Base-by-base conservation (phyloP, 2,113 vertebrate species). In the Callocephalon fimbriatum region DNA sequence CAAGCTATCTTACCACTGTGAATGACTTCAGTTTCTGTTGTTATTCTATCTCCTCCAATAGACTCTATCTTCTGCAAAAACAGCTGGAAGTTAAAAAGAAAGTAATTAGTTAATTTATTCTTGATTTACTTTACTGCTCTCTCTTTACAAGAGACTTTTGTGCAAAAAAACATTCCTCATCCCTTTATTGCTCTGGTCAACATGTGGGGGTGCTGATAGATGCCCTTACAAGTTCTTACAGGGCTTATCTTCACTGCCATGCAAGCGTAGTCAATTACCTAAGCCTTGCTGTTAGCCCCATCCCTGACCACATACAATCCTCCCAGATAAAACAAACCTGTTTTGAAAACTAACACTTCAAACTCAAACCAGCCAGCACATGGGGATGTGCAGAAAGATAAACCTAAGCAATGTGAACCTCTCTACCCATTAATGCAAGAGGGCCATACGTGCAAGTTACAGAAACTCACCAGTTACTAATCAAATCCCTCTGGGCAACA, bases 371-470 rank as follows among this genome's bases (percentile, higher is more conserved):
- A 95, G 32, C 15, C 47, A 80, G 45, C 20, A 83, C 7, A 31
- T 2, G 6, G 7, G 38, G 10, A 62, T 23, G 4, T 7, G 5
- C 50, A 47, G 42, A 75, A 72, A 74, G 10, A 58, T 35, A 63
- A 88, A 66, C 15, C 7, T 48, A 51, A 63, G 45, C 31, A 42
- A 68, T 3, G 9, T 4, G 5, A 78, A 78, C 22, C 11, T 2
- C 26, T 82, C 44, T 42, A 51, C 5, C 47, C 50, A 70, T 31
- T 38, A 73, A 61, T 7, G 12, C 45, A 86, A 88, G 22, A 86
- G 11, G n/a, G 53, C n/a, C 0, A 0, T 3, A 68, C 12, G 2
- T 62, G 7, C 25, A 58, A 88, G 37, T 35, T 23, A 45, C 22
- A 38, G 14, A 62, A 77, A 80, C 4, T 42, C 3, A 61, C 8